Conservation (phyloP, 2,888 invertebrate genomes). For the Liposcelis brunnea region DNA sequence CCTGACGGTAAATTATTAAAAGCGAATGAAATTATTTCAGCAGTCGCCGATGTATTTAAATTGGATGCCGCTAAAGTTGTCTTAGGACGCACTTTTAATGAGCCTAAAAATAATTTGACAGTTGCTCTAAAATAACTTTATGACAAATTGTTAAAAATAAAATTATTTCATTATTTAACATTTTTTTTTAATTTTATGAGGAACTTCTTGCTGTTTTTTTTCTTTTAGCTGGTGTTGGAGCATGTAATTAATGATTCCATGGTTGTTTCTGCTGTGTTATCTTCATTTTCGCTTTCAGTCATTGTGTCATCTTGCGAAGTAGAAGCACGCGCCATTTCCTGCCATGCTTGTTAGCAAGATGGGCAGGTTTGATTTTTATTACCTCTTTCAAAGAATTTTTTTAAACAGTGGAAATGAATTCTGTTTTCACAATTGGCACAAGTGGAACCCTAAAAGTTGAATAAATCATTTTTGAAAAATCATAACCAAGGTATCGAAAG, state of each 20-base stretch:
- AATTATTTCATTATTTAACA: too few relatives aligned
- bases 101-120: too few relatives aligned
- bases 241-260: too few relatives aligned
- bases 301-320: too few relatives aligned
- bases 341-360: neutral
- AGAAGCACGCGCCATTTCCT: neutral
- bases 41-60: neutral
- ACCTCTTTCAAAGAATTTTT: neutral
- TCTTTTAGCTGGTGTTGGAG: too few relatives aligned
- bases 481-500: neutral
- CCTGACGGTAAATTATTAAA: neutral
- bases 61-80: neutral
- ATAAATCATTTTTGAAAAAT: neutral
- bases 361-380: conserved; percentile 1
- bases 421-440: neutral
- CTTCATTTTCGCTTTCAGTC: too few relatives aligned
- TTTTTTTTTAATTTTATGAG: too few relatives aligned
- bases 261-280: too few relatives aligned
- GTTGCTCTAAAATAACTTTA: too few relatives aligned
- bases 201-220: too few relatives aligned
- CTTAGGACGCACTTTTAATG: too few relatives aligned
- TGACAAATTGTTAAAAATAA: too few relatives aligned
- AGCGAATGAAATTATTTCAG: neutral
- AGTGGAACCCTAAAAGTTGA: neutral
- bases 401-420: neutral